Percentiles rank a stretch among this genome's conserved stretches.
These are phyloP conservation scores for Myripristis murdjan DNA, from an alignment of 2,797 vertebrate genomes.

Conservation along the genomic window DNA sequence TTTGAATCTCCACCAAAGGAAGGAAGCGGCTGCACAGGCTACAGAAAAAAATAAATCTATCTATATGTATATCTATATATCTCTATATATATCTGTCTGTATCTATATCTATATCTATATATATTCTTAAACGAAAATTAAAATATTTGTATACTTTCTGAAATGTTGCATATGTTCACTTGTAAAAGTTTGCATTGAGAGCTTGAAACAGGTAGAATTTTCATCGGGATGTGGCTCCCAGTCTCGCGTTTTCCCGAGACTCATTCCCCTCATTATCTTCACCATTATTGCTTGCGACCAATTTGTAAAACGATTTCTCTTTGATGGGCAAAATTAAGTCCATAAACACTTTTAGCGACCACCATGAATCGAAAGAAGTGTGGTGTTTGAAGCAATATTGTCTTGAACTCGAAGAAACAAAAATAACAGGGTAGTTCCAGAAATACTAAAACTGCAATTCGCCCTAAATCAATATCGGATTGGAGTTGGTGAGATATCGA, in stretches of 20 bases:
- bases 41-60: too few relatives aligned
- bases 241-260: background rate
- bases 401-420: slow-evolving; percentile 53
- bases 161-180: background rate
- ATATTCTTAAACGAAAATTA: slow-evolving; percentile 10
- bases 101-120: too few relatives aligned
- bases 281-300: background rate
- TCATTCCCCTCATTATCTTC: background rate
- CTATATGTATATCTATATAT: too few relatives aligned
- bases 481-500: slow-evolving; percentile 55
- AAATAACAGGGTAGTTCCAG: slow-evolving; percentile 60
- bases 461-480: slow-evolving; percentile 47
- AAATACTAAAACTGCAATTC: slow-evolving; percentile 47
- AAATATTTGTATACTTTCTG: background rate
- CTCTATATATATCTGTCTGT: too few relatives aligned
- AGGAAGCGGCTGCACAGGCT: too few relatives aligned
- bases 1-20: background rate
- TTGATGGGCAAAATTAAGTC: background rate
- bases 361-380: slow-evolving; percentile 41
- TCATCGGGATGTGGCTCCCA: background rate
- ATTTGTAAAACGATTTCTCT: background rate
- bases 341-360: slow-evolving; percentile 19
- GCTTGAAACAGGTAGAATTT: background rate
- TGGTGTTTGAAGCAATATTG: slow-evolving; percentile 45
- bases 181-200: slow-evolving; percentile 6